Percentiles rank a stretch among this genome's conserved stretches.
Conservation (phyloP, 1,140 invertebrate genomes). For the Holotrichia oblita region DNA sequence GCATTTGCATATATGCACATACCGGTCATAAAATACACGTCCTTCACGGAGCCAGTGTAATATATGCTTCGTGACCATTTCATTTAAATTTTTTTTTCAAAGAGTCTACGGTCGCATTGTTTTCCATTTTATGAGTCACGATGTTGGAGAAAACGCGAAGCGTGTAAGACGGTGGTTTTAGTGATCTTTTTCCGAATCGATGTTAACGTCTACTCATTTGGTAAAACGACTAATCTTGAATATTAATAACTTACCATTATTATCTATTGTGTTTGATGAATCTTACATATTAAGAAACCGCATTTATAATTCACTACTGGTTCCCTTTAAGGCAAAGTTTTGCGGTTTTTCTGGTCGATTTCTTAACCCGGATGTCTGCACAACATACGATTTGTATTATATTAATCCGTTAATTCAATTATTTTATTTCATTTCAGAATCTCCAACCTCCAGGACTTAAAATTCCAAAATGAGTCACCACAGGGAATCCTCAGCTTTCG, state of each 20-base stretch:
- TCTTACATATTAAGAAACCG: background rate
- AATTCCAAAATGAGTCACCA: slow-evolving; percentile 65
- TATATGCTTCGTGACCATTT: slow-evolving; percentile 11
- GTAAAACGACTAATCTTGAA: background rate
- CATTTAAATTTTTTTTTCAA: background rate
- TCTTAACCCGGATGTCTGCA: too few species aligned
- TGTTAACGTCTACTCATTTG: too few species aligned
- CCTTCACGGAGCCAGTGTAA: background rate
- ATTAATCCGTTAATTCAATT: background rate
- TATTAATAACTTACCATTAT: background rate
- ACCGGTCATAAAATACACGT: too few species aligned
- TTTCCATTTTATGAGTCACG: slow-evolving; percentile 7
- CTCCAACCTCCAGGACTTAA: background rate
- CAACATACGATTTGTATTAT: too few species aligned
- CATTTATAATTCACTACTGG: background rate
- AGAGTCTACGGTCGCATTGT: background rate
- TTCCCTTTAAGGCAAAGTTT: background rate
- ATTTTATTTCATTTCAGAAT: too few species aligned
- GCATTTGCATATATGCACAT: too few species aligned
- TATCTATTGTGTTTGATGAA: too few species aligned
- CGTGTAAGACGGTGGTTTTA: background rate
- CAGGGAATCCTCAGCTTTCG: slow-evolving; percentile 82
- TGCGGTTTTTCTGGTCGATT: background rate
- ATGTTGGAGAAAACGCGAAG: background rate
- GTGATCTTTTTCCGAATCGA: too few species aligned